phyloP scores from a whole-genome alignment of 2,888 invertebrate genomes.

The Platycnemis pennipes region DNA sequence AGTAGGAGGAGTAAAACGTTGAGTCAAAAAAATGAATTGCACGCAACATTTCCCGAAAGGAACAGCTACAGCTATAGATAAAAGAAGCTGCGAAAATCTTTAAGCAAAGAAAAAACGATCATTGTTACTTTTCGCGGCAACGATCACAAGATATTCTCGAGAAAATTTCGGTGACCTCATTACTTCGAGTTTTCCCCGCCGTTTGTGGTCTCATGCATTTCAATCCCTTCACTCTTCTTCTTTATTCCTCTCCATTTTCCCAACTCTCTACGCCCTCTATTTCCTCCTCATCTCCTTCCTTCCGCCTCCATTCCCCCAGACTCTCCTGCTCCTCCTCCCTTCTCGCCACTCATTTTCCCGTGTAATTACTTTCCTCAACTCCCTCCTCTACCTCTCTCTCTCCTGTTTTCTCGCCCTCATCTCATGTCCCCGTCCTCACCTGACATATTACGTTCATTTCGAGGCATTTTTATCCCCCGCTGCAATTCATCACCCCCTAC shows the following conservation, averaged over 20 bases:
- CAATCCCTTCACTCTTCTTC: not conserved
- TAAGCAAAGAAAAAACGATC: no score
- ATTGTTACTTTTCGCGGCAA: not conserved
- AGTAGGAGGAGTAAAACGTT: no score
- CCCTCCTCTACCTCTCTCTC: not conserved
- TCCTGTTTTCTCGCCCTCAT: not conserved
- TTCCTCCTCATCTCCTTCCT: not conserved
- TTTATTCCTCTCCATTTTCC: not conserved
- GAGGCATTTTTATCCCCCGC: not conserved
- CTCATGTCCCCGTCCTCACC: not conserved
- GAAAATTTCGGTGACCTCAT: not conserved
- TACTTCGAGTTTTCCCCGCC: not conserved
- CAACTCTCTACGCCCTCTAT: not conserved
- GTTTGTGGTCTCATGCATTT: not conserved
- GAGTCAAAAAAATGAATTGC: no score
- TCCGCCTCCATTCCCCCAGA: not conserved
- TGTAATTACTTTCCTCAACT: slow-evolving; percentile 28
- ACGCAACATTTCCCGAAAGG: no score
- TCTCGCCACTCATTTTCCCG: not conserved
- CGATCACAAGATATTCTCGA: not conserved
- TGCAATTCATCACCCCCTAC: not conserved
- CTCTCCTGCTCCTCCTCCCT: not conserved
- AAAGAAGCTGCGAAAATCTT: no score
- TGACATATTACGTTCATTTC: not conserved
- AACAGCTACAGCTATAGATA: no score